Percentiles rank a stretch among this genome's conserved stretches.
phyloP scores from a whole-genome alignment of 1,140 invertebrate species.

The Listronotus bonariensis region DNA sequence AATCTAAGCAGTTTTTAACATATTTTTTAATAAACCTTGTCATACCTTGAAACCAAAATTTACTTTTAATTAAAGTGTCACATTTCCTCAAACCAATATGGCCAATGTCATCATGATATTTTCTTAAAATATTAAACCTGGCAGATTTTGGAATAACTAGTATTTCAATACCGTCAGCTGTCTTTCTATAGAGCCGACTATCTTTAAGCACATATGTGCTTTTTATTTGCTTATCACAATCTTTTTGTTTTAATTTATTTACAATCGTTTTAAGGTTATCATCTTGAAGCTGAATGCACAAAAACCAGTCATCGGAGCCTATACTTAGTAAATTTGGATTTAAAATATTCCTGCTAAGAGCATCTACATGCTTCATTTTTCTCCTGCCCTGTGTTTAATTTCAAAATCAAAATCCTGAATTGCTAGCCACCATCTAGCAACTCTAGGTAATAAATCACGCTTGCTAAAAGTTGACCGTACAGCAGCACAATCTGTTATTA shows the following conservation, averaged over 20 bases:
- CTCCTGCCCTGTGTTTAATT: slow-evolving; percentile 2
- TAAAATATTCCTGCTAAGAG: slow-evolving; percentile 4
- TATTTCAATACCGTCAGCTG: background rate
- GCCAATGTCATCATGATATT: slow-evolving; percentile 30
- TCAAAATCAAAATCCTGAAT: slow-evolving; percentile 54
- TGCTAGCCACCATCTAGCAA: slow-evolving; percentile 53
- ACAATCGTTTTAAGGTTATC: background rate
- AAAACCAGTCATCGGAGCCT: background rate
- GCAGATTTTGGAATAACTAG: slow-evolving; percentile 6
- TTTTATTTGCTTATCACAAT: slow-evolving; percentile 9
- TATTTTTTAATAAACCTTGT: slow-evolving; percentile 28
- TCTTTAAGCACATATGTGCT: background rate
- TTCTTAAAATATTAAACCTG: slow-evolving; percentile 14
- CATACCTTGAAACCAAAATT: slow-evolving; percentile 28
- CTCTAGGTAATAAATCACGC: slow-evolving; percentile 37
- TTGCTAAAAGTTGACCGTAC: slow-evolving; percentile 33
- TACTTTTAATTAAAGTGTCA: slow-evolving; percentile 12
- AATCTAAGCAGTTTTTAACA: slow-evolving; percentile 17
- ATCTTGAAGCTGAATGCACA: slow-evolving; percentile 7
- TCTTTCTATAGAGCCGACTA: slow-evolving; percentile 6
- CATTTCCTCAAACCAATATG: slow-evolving; percentile 10
- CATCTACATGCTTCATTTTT: slow-evolving; percentile 17
- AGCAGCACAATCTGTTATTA: slow-evolving; percentile 47
- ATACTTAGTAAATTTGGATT: background rate
- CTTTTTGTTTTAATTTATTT: background rate